A percentile compares a stretch with the other conserved stretches of the same genome.
These are phyloP conservation scores for Pristionchus japonicus DNA, from an alignment of 2,888 invertebrate genomes.

Conservation along the genomic window DNA sequence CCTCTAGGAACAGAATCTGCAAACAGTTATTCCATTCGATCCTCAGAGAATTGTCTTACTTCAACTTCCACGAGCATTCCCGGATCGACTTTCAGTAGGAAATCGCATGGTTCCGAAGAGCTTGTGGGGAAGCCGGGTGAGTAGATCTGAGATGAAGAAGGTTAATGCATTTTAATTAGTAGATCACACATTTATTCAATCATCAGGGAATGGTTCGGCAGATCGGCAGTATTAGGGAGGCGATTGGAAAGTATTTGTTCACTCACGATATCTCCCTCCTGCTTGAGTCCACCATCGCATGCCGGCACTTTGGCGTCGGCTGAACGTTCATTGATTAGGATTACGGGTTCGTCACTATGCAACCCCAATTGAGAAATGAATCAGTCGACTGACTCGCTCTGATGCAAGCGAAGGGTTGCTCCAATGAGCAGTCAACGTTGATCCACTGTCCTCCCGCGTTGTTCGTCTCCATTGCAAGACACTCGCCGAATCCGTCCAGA, in stretches of 20 bases:
- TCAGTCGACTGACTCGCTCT: background rate
- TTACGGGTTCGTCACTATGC: too few species aligned
- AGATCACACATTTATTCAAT: background rate
- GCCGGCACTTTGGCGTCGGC: background rate
- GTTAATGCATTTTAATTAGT: background rate
- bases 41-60: background rate
- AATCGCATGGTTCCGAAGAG: background rate
- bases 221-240: too few species aligned
- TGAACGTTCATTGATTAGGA: background rate
- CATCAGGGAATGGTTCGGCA: too few species aligned
- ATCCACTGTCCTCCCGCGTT: background rate
- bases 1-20: slow-evolving; percentile 15
- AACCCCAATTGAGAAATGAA: background rate
- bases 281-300: too few species aligned
- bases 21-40: background rate
- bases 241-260: too few species aligned
- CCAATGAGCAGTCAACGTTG: background rate
- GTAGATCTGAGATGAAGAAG: background rate
- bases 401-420: background rate
- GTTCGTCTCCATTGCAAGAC: background rate
- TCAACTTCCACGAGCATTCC: background rate
- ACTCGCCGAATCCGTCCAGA: background rate
- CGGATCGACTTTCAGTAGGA: background rate
- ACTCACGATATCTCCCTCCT: background rate
- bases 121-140: background rate